Base-by-base conservation (phyloP, 2,888 invertebrate genomes). In the Mesoligia furuncula region DNA sequence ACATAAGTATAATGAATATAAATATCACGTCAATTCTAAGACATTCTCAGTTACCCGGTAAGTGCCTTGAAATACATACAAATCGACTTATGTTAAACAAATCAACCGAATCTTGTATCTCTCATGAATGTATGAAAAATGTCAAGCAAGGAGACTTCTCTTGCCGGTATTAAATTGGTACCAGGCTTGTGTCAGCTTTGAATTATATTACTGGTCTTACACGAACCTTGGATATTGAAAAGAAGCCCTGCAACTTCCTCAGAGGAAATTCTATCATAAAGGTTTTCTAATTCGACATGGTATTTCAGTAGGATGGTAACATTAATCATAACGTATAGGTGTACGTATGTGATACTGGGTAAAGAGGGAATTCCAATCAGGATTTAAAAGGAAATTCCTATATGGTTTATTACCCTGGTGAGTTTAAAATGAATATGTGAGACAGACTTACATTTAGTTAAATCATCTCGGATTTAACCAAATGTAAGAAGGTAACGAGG, bases 191-290 rank as follows among this genome's bases (percentile, higher is more conserved):
- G 80, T 59, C 62, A 81, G 84, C 78, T 71, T 78, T 54, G 64
- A 80, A 87, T 87, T 79, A 81, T 77, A 84, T 85, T 85, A 80
- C 80, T 77, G 68, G 70, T 75, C 59, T 75, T 36, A 78, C 72
- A 79, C 36, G 74, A n/a, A 70, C 68, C 76, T 66, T 78, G 74
- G 80, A 85, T 86, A 90, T 90, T 90, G 85, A 88, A 90, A 85
- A 86, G 87, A 89, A 90, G 87, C 87, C 83, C 75, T 89, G 79
- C 81, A 87, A 89, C 79, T 85, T 85, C 85, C 81, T 77, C 48
- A 69, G 62, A 83, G 75, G 57, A 85, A 80, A 80, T 80, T 39
- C 42, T 77, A 77, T 64, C 61, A 45, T 31, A 66, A 20, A 62
- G n/a, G 62, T 45, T 80, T 76, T 54, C 45, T 39, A 69, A 73